Evolutionary conservation across 2,888 invertebrate species (phyloP).

Genomic region (Drosophila leonis): DNA sequence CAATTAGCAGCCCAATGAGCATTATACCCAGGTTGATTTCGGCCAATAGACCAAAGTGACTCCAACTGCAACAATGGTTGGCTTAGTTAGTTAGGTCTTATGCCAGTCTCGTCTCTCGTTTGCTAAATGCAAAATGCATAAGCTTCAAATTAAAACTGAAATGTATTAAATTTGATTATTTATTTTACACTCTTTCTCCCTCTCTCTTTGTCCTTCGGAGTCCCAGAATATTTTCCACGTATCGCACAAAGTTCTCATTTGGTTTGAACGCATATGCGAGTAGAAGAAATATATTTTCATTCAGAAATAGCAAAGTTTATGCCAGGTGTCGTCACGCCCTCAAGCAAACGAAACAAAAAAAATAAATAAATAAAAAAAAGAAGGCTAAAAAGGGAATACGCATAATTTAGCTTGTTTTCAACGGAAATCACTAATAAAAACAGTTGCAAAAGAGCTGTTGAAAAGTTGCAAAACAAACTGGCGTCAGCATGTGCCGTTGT

Average conservation of each 20-base stretch:
- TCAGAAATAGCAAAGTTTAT: constrained; percentile 17
- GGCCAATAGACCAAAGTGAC: background rate
- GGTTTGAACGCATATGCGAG: constrained; percentile 2
- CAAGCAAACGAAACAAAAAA: background rate
- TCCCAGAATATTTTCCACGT: background rate
- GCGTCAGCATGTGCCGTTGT: constrained; percentile 66
- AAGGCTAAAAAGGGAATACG: constrained; percentile 28
- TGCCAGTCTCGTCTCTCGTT: background rate
- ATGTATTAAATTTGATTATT: background rate
- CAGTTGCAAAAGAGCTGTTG: constrained; percentile 69
- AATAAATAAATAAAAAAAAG: background rate
- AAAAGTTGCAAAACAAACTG: constrained; percentile 78
- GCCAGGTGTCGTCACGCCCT: constrained; percentile 35
- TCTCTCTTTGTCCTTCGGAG: background rate
- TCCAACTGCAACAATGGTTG: background rate
- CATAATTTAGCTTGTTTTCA: constrained; percentile 74
- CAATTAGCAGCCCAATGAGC: constrained; percentile 36
- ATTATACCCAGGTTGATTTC: constrained; percentile 10
- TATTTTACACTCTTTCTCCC: background rate
- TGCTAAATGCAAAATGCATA: background rate
- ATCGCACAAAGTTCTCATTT: constrained; percentile 3
- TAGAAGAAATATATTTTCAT: constrained; percentile 9
- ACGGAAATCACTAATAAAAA: constrained; percentile 81
- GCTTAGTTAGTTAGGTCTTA: background rate
- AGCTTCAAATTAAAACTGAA: background rate